A percentile compares a stretch with the other conserved stretches of the same genome.
phyloP scores from a whole-genome alignment of 2,888 invertebrate species.

The Acleris holmiana region DNA sequence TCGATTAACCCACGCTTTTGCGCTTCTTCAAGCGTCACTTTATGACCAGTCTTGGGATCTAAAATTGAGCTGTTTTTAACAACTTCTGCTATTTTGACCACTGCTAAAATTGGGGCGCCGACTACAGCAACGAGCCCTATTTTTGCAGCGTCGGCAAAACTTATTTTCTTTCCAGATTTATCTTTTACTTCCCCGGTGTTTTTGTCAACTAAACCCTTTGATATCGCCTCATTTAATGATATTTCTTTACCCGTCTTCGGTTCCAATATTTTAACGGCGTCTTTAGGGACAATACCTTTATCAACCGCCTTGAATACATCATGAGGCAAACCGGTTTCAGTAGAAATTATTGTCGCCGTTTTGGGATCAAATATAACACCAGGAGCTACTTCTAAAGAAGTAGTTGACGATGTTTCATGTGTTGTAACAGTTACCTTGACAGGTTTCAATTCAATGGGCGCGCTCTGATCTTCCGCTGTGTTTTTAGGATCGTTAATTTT shows the following conservation, averaged over 20 bases:
- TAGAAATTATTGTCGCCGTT: slow-evolving; percentile 87
- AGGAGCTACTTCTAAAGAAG: slow-evolving; percentile 88
- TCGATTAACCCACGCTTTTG: slow-evolving; percentile 87
- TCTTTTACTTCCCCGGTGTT: slow-evolving; percentile 88
- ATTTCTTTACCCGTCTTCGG: slow-evolving; percentile 88
- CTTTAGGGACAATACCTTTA: slow-evolving; percentile 88
- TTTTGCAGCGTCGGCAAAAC: slow-evolving; percentile 89
- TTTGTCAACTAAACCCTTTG: slow-evolving; percentile 89
- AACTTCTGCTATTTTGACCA: slow-evolving; percentile 87
- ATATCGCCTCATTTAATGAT: slow-evolving; percentile 90
- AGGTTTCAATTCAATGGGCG: slow-evolving; percentile 26
- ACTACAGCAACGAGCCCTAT: slow-evolving; percentile 89
- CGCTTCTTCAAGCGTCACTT: slow-evolving; percentile 89
- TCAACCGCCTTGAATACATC: slow-evolving; percentile 89
- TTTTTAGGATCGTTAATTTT: slow-evolving; percentile 28
- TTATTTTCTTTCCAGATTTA: slow-evolving; percentile 86
- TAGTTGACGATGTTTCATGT: slow-evolving; percentile 33
- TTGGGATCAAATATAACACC: slow-evolving; percentile 91
- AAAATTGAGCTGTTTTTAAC: slow-evolving; percentile 84
- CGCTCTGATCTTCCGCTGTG: slow-evolving; percentile 33
- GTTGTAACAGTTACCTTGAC: slow-evolving; percentile 24
- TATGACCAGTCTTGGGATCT: slow-evolving; percentile 89
- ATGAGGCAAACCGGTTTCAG: slow-evolving; percentile 86
- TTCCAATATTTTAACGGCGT: slow-evolving; percentile 87
- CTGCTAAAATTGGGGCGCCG: slow-evolving; percentile 90